Base-by-base conservation (phyloP, 2,113 vertebrate species). In the Taurulus bubalis region DNA sequence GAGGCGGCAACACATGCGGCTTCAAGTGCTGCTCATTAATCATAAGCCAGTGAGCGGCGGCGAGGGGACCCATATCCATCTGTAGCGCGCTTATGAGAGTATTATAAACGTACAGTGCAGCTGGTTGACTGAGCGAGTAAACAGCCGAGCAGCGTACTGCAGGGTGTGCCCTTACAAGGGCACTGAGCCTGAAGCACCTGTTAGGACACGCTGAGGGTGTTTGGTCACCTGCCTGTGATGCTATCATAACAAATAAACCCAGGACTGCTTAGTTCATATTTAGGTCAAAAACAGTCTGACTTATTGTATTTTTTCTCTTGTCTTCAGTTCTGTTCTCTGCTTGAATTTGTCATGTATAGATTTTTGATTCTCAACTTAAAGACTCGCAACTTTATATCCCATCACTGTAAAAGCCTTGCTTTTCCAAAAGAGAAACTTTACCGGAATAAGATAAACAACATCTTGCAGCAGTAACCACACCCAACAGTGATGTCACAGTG, bases 1-100 rank as follows among this genome's bases (percentile, higher is more conserved):
- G 71, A 92, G 87, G 88, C 82, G 58, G 83, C 90, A 86, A 89
- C 87, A 90, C 91, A 89, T 91, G 89, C 45, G 49, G 81, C 78
- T 82, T 84, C 86, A 84, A 93, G 92, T 92, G 91, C 90, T 90
- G 78, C 85, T 92, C 91, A 88, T 95, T 94, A 93, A 94, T 95
- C 94, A 94, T 86, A 63, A 86, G 84, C 66, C 62, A 32, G 68
- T 76, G 87, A 92, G 85, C 59, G 58, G 89, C 69, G 3, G 72
- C 28, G 42, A 85, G 86, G 84, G 86, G 84, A 86, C 80, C 72
- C 74, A 63, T 75, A 88, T 93, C 88, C 89, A 90, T 92, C 88
- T 91, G 86, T 79, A 91, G 85, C 67, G 60, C 85, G 86, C 91
- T 92, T 94, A 92, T 89, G 88, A 92, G 87, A 79, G 89, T 82